Percentiles rank a stretch among this genome's conserved stretches.
phyloP scores from a whole-genome alignment of 2,888 invertebrate genomes.

The Tiliacea citrago region DNA sequence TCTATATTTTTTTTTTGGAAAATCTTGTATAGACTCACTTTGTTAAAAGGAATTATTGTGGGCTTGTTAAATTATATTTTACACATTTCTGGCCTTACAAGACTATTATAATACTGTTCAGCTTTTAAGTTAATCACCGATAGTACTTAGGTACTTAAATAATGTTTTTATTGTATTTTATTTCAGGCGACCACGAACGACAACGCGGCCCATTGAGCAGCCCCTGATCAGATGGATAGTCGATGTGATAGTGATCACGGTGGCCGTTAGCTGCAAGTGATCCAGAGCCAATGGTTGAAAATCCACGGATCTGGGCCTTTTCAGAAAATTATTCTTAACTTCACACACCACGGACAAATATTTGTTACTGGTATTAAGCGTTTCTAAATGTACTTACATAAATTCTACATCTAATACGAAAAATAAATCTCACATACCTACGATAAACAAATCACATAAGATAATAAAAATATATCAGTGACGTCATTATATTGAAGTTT shows the following conservation, averaged over 20 bases:
- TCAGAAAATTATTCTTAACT: neutral
- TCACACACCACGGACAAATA: neutral
- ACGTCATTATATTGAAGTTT: conserved; percentile 70
- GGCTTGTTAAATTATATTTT: neutral
- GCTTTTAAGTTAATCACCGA: neutral
- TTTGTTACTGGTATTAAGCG: neutral
- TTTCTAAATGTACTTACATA: neutral
- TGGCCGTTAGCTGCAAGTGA: neutral
- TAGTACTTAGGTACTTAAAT: neutral
- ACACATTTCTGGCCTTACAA: neutral
- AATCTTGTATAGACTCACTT: neutral
- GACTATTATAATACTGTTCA: neutral
- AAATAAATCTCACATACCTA: neutral
- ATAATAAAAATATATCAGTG: conserved; percentile 53
- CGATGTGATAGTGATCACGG: conserved; percentile 9
- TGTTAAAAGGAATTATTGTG: neutral
- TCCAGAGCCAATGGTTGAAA: neutral
- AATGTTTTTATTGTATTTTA: conserved; percentile 1
- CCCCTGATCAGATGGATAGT: conserved; percentile 4
- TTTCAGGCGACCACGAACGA: neutral
- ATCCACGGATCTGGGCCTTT: neutral
- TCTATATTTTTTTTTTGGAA: neutral
- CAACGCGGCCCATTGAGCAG: conserved; percentile 1
- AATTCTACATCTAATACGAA: neutral
- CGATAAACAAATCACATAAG: conserved; percentile 1